Percentiles rank a stretch among this genome's conserved stretches.
phyloP scores from a whole-genome alignment of 1,140 invertebrate species.

The Ostrea denselamellosa region DNA sequence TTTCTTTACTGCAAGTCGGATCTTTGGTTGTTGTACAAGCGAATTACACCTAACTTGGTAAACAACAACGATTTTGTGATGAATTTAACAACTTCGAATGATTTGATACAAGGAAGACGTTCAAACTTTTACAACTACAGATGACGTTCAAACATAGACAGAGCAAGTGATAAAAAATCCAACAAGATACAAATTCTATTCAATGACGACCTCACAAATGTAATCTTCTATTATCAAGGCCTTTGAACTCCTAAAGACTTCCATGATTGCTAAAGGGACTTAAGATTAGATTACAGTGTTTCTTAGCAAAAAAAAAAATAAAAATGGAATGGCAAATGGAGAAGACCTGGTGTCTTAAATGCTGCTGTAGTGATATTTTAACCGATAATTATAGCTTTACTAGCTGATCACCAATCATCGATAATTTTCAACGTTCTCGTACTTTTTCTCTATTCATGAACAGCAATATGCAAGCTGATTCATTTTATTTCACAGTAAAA shows the following conservation, averaged over 20 bases:
- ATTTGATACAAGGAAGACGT: background rate
- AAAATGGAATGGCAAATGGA: background rate
- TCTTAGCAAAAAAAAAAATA: background rate
- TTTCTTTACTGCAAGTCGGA: background rate
- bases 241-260: background rate
- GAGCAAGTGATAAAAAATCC: background rate
- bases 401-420: too few species aligned
- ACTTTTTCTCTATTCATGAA: too few species aligned
- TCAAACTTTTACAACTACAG: background rate
- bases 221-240: background rate
- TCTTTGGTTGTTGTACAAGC: background rate
- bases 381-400: too few species aligned
- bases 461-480: too few species aligned
- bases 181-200: background rate
- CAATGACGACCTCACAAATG: background rate
- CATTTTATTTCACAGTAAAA: too few species aligned
- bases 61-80: conserved; percentile 1
- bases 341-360: too few species aligned
- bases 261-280: background rate
- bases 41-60: background rate
- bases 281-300: background rate
- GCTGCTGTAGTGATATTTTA: too few species aligned
- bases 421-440: too few species aligned
- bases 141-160: background rate
- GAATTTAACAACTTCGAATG: background rate